Evolutionary conservation across 2,888 invertebrate genomes (phyloP).

Genomic region (Thereva nobilitata): DNA sequence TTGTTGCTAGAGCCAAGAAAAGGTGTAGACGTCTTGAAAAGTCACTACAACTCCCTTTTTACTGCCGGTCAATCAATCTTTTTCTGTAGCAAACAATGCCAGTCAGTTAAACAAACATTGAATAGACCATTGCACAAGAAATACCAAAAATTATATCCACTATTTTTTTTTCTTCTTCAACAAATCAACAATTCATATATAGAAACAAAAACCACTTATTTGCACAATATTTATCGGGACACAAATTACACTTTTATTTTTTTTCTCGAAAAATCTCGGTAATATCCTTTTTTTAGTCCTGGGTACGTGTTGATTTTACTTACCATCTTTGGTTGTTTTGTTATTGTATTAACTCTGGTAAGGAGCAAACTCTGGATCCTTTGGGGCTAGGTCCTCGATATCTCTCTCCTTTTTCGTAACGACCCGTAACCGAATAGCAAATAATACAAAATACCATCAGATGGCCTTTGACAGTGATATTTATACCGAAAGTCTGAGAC

Average conservation of each 20-base stretch:
- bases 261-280: background rate
- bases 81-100: constrained; percentile 23
- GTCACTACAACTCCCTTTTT: background rate
- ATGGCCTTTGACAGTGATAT: constrained; percentile 34
- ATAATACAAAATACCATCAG: constrained; percentile 35
- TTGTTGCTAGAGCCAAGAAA: background rate
- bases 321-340: constrained; percentile 28
- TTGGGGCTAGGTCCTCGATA: constrained; percentile 17
- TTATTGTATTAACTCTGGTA: constrained; percentile 7
- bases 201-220: too few species aligned
- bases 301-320: constrained; percentile 12
- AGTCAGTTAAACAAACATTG: constrained; percentile 12
- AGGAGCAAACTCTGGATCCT: constrained; percentile 34
- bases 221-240: too few species aligned
- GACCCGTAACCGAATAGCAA: constrained; percentile 27
- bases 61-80: constrained; percentile 18
- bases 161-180: too few species aligned
- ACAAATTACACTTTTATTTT: too few species aligned
- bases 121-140: constrained; percentile 16
- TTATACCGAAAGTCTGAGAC: constrained; percentile 24
- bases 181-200: too few species aligned
- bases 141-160: background rate
- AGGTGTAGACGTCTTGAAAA: constrained; percentile 9
- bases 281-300: constrained; percentile 1
- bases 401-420: constrained; percentile 18